Evolutionary conservation across 1,140 invertebrate species (phyloP).

Genomic region (Drosophila mayri): DNA sequence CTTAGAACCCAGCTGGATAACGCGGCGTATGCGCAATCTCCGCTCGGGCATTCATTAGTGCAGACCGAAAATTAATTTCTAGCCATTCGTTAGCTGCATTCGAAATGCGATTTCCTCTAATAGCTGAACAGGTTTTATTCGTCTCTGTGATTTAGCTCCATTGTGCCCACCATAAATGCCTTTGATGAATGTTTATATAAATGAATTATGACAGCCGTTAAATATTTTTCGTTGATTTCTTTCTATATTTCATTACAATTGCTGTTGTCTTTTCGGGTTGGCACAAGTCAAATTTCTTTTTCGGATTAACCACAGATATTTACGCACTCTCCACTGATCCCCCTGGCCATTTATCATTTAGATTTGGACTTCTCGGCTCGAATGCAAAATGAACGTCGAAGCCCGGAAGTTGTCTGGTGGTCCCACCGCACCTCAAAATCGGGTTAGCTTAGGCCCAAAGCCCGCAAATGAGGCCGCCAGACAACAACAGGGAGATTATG

Average conservation of each 20-base stretch:
- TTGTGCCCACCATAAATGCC: constrained; percentile 24
- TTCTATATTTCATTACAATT: constrained; percentile 26
- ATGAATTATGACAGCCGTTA: constrained; percentile 79
- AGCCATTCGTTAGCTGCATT: constrained; percentile 66
- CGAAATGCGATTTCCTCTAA: constrained; percentile 47
- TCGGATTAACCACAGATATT: constrained; percentile 47
- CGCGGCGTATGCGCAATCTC: constrained; percentile 69
- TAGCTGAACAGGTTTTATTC: constrained; percentile 36
- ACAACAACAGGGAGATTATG: constrained; percentile 62
- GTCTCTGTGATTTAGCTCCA: constrained; percentile 1
- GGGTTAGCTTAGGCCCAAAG: constrained; percentile 44
- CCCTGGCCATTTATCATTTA: constrained; percentile 59
- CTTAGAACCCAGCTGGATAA: constrained; percentile 52
- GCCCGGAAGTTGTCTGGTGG: constrained; percentile 73
- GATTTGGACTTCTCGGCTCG: constrained; percentile 4
- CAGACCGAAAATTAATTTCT: constrained; percentile 65
- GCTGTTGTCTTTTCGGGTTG: constrained; percentile 35
- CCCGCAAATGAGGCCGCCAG: constrained; percentile 68
- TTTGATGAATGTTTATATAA: constrained; percentile 68
- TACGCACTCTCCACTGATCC: constrained; percentile 55
- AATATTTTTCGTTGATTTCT: constrained; percentile 63
- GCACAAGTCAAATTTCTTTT: constrained; percentile 79
- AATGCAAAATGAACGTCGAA: constrained; percentile 62
- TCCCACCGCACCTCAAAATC: constrained; percentile 66
- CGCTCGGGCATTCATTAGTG: constrained; percentile 55